Base-by-base conservation (phyloP, 2,113 vertebrate genomes). In the Arizona elegans region DNA sequence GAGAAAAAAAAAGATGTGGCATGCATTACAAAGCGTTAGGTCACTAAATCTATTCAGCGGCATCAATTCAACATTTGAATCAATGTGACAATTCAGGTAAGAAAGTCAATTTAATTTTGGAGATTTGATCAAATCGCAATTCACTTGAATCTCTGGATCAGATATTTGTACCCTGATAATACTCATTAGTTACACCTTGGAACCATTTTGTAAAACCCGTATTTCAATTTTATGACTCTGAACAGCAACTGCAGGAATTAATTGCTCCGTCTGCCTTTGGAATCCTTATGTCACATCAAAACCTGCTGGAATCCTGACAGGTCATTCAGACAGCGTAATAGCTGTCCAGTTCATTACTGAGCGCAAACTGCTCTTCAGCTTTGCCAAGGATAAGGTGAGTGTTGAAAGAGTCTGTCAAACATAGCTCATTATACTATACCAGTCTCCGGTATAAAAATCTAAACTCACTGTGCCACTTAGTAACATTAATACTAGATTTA, bases 321-420 rank as follows among this genome's bases (percentile, higher is more conserved):
- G 98, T 10, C 98, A 98, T 95, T 95, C 97, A 0, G 93, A 96
- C 91, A 97, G 97, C 8, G 97, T 98, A 87, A 96, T 96, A 4
- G 97, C 98, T 0, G 97, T 98, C 26, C 95, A 96, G 53, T 98
- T 99, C 95, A 97, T 98, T 93, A 95, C 96, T 91, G 94, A 95
- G 91, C 98, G 97, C 93, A 98, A 97, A 87, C 98, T 98, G 86
- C 97, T 98, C 91, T 97, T 98, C 95, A 98, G 98, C 96, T 99
- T 98, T 93, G 98, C 98, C 92, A 98, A 97, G 96, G 98, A 98
- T 93, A 98, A 98, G 98, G 98, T 98, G 95, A 95, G 86, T 88
- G 13, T n/a, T 53, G 87, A 56, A 75, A 24, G 8, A 38, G 58
- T 7, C n/a, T n/a, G 43, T 19, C 33, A 50, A 50, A n/a, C 13